Evolutionary conservation across 2,797 vertebrate genomes (phyloP), one percentile per base, ranked within the genome.

Genomic region (Octomys mimax): DNA sequence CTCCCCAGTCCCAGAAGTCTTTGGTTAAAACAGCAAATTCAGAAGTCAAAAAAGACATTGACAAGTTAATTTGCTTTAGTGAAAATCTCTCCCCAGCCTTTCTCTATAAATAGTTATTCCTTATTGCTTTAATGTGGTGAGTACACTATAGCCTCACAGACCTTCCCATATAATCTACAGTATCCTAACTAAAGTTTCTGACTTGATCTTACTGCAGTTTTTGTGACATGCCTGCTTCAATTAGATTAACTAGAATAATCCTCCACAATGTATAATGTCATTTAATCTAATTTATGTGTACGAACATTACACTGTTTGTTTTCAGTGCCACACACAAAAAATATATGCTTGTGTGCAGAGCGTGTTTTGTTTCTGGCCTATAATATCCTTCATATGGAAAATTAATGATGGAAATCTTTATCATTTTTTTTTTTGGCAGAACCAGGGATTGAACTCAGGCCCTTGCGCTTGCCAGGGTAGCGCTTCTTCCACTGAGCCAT

Each of bases 161-260:
- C 82, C 71, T 64, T 96, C 94, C 95, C 97, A 91, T 97, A 84
- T 98, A 96, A 96, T 84, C 98, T 97, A 92, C 98, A 96, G 87
- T 96, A 95, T 98, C 94, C 97, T 96, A 94, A 98, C 96, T 98
- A 98, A 98, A 98, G 98, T 98, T 98, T 98, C 98, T 97, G 97
- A 98, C 97, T 98, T 98, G 97, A 97, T 98, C 98, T 98, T 98
- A 98, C 96, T 97, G 98, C 97, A 98, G 96, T 95, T 97, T 26
- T 97, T 98, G 97, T 98, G 98, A 98, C 98, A 96, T 78, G 6
- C 97, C 97, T 98, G 98, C 98, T 96, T 98, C 97, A 98, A 96
- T 98, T 96, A 98, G 95, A 98, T 97, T 98, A 94, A 97, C 97
- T 98, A 95, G 96, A 97, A 89, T 98, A 70, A 98, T 96, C 89